Evolutionary conservation across 1,140 invertebrate genomes (phyloP).

Genomic region (Drosophila navojoa): DNA sequence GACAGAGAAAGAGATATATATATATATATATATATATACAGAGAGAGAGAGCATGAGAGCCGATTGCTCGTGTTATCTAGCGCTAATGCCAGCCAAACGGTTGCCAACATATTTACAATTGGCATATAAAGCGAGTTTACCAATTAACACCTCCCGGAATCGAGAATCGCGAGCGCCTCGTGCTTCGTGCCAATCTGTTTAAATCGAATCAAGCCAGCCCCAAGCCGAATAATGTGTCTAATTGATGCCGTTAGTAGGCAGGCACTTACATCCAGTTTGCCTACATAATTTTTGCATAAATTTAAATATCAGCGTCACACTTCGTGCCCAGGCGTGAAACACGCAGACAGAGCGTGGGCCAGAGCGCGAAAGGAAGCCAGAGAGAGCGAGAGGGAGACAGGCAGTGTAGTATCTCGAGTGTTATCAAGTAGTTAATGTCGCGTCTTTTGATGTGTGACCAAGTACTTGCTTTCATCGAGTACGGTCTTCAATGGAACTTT

Average conservation of each 20-base stretch:
- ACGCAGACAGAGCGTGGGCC: not conserved
- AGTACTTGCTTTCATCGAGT: not conserved
- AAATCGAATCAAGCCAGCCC: slow-evolving; percentile 44
- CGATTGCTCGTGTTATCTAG: not conserved
- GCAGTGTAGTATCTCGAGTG: not conserved
- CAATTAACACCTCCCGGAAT: slow-evolving; percentile 29
- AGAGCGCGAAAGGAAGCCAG: not conserved
- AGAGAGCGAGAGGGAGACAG: not conserved
- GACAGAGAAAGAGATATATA: not conserved
- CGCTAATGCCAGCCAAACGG: slow-evolving; percentile 6
- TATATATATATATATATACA: too few relatives aligned
- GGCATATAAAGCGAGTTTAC: slow-evolving; percentile 1
- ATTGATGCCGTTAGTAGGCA: slow-evolving; percentile 16
- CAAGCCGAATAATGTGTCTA: slow-evolving; percentile 25
- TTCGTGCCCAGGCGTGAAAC: slow-evolving; percentile 5
- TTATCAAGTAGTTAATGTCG: slow-evolving; percentile 15
- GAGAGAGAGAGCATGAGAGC: not conserved
- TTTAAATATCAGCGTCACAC: slow-evolving; percentile 30
- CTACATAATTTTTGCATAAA: slow-evolving; percentile 61
- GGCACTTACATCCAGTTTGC: slow-evolving; percentile 9
- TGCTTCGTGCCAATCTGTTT: slow-evolving; percentile 34
- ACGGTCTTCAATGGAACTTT: slow-evolving; percentile 21
- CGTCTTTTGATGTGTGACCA: slow-evolving; percentile 27
- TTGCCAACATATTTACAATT: slow-evolving; percentile 15
- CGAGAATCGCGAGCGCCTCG: slow-evolving; percentile 7